A percentile compares a stretch with the other conserved stretches of the same genome.
These are phyloP conservation scores for Apodemia mormo DNA, from an alignment of 2,888 invertebrate genomes.

Conservation along the genomic window DNA sequence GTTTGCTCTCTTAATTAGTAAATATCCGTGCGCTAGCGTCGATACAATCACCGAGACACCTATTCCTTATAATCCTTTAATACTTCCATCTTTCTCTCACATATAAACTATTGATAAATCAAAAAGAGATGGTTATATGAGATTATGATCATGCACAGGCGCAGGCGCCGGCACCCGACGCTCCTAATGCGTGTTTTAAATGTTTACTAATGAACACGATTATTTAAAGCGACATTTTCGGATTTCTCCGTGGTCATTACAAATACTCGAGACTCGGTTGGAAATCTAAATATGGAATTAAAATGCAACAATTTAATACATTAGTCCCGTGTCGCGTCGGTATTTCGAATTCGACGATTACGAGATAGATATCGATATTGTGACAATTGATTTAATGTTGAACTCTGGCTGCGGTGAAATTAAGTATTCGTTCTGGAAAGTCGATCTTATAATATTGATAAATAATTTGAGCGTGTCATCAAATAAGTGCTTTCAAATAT, in stretches of 20 bases:
- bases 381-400: constrained; percentile 43
- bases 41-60: constrained; percentile 71
- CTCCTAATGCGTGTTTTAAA: constrained; percentile 78
- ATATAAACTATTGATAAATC: constrained; percentile 30
- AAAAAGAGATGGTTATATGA: constrained; percentile 52
- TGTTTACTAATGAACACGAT: constrained; percentile 81
- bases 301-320: constrained; percentile 46
- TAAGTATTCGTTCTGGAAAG: constrained; percentile 40
- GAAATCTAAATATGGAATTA: constrained; percentile 44
- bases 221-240: constrained; percentile 79
- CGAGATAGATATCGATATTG: constrained; percentile 36
- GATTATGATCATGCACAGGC: constrained; percentile 63
- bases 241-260: constrained; percentile 64
- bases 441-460: constrained; percentile 17
- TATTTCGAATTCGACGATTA: constrained; percentile 33
- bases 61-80: constrained; percentile 56
- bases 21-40: constrained; percentile 60
- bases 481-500: constrained; percentile 7
- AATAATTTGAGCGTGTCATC: constrained; percentile 17
- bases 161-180: constrained; percentile 71
- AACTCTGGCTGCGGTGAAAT: constrained; percentile 50
- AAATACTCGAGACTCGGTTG: constrained; percentile 47
- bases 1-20: constrained; percentile 72
- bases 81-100: constrained; percentile 45
- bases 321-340: constrained; percentile 38